These are phyloP conservation scores for Pelodytes ibericus DNA, from an alignment of 2,797 vertebrate species.

Conservation along the genomic window DNA sequence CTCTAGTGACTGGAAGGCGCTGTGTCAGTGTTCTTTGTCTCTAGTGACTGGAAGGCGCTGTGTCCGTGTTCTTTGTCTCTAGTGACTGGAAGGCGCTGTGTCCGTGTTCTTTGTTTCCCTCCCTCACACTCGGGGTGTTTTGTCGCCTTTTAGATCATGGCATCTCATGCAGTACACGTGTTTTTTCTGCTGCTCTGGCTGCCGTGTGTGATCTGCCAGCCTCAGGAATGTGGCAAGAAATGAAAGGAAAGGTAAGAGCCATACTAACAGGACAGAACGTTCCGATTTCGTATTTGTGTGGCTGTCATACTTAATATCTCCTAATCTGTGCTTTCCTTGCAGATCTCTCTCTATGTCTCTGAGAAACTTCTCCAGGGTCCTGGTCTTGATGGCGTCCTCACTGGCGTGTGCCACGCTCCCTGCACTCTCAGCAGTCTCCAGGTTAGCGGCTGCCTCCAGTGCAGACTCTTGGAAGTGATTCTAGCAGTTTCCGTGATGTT, in stretches of 20 bases:
- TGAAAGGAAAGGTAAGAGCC: constrained; percentile 21
- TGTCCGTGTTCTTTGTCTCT: too few species aligned
- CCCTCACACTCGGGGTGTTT: too few species aligned
- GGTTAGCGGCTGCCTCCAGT: constrained; percentile 9
- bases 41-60: too few species aligned
- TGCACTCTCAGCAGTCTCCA: constrained; percentile 6
- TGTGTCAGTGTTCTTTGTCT: too few species aligned
- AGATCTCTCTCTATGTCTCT: constrained; percentile 22
- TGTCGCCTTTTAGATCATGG: too few species aligned
- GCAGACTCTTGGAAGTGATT: neutral
- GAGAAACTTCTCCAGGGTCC: neutral
- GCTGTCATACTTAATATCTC: neutral
- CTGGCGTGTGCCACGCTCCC: neutral
- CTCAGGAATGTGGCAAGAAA: neutral
- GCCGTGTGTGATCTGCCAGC: constrained; percentile 27
- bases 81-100: too few species aligned
- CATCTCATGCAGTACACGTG: too few species aligned
- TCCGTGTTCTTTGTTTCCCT: too few species aligned
- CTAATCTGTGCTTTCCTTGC: neutral
- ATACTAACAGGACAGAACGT: too few species aligned
- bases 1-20: too few species aligned
- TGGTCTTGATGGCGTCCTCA: neutral
- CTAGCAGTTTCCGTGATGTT: neutral
- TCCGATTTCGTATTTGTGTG: too few species aligned
- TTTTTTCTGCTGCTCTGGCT: constrained; percentile 26